Evolutionary conservation across 2,113 vertebrate species (phyloP).

Genomic region (Pluvianellus socialis): DNA sequence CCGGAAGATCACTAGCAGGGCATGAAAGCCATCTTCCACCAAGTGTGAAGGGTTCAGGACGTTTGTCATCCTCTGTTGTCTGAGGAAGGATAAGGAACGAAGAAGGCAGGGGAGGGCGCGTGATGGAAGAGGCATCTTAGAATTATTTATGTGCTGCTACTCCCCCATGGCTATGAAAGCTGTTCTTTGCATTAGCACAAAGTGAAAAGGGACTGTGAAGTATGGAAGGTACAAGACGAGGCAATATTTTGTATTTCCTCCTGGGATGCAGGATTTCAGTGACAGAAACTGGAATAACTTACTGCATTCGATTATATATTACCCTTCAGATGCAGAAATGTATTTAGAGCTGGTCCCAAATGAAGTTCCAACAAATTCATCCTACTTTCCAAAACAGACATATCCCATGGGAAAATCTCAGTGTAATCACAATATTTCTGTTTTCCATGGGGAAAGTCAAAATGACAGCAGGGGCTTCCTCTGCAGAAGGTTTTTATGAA

Average conservation of each 20-base stretch:
- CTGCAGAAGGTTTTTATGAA: background rate
- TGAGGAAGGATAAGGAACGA: background rate
- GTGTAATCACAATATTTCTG: background rate
- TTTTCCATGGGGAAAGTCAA: background rate
- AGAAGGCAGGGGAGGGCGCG: background rate
- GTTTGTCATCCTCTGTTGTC: background rate
- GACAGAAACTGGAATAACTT: background rate
- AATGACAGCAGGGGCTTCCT: background rate
- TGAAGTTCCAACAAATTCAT: background rate
- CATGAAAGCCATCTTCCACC: background rate
- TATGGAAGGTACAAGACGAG: background rate
- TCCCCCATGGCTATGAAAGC: slow-evolving; percentile 33
- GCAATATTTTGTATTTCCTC: background rate
- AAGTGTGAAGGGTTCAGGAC: background rate
- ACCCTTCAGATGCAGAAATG: background rate
- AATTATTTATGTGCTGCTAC: slow-evolving; percentile 15
- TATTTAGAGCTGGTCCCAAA: background rate
- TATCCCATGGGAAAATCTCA: background rate
- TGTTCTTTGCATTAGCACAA: background rate
- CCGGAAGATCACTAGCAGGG: background rate
- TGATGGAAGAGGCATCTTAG: slow-evolving; percentile 4
- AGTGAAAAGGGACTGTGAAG: background rate
- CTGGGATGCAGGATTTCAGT: background rate
- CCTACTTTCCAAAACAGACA: background rate
- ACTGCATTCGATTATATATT: background rate